Evolutionary conservation across 53 echinoderm and acorn worm genomes (phyloP), one percentile per base, ranked within the genome.

Genomic region (Holothuria leucospilota): DNA sequence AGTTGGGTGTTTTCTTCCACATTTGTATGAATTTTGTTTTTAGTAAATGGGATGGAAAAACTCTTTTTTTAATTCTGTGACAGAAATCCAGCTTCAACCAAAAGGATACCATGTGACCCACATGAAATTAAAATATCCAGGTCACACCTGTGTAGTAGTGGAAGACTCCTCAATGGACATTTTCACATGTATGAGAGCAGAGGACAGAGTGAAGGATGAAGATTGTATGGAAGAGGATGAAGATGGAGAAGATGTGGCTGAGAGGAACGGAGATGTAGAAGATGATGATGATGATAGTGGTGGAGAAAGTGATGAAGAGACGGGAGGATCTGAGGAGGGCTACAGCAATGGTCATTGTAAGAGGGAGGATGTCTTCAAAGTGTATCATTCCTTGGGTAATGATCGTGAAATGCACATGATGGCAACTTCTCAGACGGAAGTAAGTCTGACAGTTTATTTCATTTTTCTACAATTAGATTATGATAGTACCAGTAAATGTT

Each of bases 321-420:
- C 25, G 21, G 51, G 29, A 20, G 82, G 42, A 13, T 30, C 23
- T 39, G 74, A 13, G 5, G 77, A 40, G 25, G 51, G 42, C 5
- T 52, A 58, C 27, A 71, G 46, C 30, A 29, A 67, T 20, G 69
- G 78, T 51, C 59, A 88, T 70, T 62, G 70, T 29, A 81, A 89
- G 2, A 77, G 65, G 0, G 62, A 80, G 26, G 72, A 65, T 28
- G 27, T 59, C 9, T 68, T 88, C 24, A 72, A 75, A 14, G 94
- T 95, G 59, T 88, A 91, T 56, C 92, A 95, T 78, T 97, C 94
- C 51, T 58, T 97, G 5, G 38, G 61, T 2, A 93, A 95, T 77
- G 58, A 86, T 29, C 60, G 89, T 62, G 49, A 83, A n/a, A 86
- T 84, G 11, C 96, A 96, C 71, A 96, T 96, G 96, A 96, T 96